Evolutionary conservation across 2,888 invertebrate species (phyloP), one percentile per base, ranked within the genome.

Genomic region (Escarpia spicata): DNA sequence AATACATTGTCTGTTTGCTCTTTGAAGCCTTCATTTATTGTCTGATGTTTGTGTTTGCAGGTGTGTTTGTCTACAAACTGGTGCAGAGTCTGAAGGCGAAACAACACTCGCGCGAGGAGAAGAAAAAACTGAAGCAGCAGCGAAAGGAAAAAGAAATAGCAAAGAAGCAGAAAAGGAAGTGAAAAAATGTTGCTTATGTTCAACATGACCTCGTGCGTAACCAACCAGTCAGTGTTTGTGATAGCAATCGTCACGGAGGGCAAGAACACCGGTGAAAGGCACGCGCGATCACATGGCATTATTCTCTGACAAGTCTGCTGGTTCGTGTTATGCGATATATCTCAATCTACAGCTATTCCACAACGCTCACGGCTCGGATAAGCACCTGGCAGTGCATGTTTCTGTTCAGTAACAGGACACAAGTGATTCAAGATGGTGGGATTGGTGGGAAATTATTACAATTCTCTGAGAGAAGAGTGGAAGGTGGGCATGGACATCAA

Each of bases 31-130:
- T n/a, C 75, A 75, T 4, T 26, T n/a, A 75, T 75, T 75, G n/a
- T n/a, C 75, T 75, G 19, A 6, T 52, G 26, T 44, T 43, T 92
- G 8, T 92, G n/a, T 37, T 98, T 97, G 12, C 97, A 98, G 98
- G 98, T 93, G 98, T 98, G 97, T 98, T 98, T 97, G 98, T 98
- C 93, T 98, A 98, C 97, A 98, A 98, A 96, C 97, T 98, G 92
- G 98, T 98, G 97, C 98, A 97, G 96, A 98, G 98, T 92, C 97
- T 98, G 94, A 97, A 97, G 94, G 98, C 98, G 45, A 98, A 98
- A 95, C 98, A 98, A 95, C 97, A 97, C 93, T 98, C 97, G 95
- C 97, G 97, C 94, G 98, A 98, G 96, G 98, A 98, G 95, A 98
- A 98, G 97, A 98, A 97, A 95, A 98, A 98, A 95, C 97, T 97